Base-by-base conservation (phyloP, 2,797 vertebrate species). In the Rhynchotus rufescens region DNA sequence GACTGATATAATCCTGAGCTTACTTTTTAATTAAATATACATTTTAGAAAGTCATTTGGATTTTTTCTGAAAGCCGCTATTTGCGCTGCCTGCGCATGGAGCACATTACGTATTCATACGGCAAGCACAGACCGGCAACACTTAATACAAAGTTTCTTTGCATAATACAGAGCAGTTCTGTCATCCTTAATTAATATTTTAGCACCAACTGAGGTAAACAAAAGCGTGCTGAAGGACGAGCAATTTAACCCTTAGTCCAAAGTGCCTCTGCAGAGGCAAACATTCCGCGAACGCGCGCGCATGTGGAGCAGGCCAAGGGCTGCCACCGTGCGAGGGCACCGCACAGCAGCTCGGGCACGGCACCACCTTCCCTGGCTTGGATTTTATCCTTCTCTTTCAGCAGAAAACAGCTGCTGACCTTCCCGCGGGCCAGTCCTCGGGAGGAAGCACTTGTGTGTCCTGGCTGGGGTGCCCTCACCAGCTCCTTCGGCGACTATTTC, bases 121-220 rank as follows among this genome's bases (percentile, higher is more conserved):
- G 93, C 87, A 94, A 97, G 94, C 93, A 75, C 95, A 95, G 51
- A 92, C 91, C 94, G 94, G 81, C 88, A 93, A 90, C 79, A 90
- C 74, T 87, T 94, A 92, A 94, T 90, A 89, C 60, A 47, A 95
- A 94, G 77, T 94, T 97, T 95, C 95, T 93, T 95, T 96, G 96
- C 96, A 97, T 97, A 97, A 97, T 93, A 94, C 92, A 97, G 92
- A 85, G 84, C 92, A 90, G 90, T 94, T 94, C 94, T 96, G 88
- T 62, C 96, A 77, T 93, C 95, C 96, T 94, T 94, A 97, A 98
- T 96, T 97, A 97, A 97, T 97, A 97, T 97, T 97, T 98, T 97
- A 97, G 94, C 96, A 96, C 94, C 96, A 97, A 97, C 96, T 97
- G 96, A 96, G 94, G 97, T 96, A 97, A 98, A 98, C 94, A 98